phyloP scores from a whole-genome alignment of 2,888 invertebrate species.

The Nephrocerus scutellatus region DNA sequence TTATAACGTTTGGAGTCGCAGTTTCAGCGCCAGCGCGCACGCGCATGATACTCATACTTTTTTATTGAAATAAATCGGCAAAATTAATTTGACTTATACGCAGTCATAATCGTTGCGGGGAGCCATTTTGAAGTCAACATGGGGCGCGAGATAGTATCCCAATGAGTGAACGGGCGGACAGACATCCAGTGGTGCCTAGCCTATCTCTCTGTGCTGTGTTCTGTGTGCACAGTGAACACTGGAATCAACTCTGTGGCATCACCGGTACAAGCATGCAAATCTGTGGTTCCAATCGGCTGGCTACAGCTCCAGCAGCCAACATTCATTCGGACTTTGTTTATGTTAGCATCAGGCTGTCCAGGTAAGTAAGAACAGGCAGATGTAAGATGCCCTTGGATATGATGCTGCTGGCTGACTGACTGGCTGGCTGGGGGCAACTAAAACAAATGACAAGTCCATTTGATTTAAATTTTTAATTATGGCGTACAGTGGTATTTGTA shows the following conservation, averaged over 20 bases:
- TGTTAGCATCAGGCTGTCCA: constrained; percentile 21
- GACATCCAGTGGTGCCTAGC: too few species aligned
- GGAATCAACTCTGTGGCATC: constrained; percentile 14
- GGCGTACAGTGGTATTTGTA: constrained; percentile 30
- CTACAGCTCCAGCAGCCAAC: too few species aligned
- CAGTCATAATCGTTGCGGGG: constrained; percentile 34
- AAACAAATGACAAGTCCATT: constrained; percentile 32
- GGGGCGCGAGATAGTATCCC: constrained; percentile 23
- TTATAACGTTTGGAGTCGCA: too few species aligned
- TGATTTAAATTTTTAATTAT: constrained; percentile 33
- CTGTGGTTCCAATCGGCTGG: constrained; percentile 21
- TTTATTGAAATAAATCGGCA: constrained; percentile 34
- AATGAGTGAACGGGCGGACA: too few species aligned
- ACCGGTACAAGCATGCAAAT: constrained; percentile 23
- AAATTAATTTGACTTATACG: constrained; percentile 34
- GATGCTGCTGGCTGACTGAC: too few species aligned
- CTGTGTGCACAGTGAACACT: too few species aligned
- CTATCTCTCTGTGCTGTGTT: too few species aligned
- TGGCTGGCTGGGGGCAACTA: too few species aligned
- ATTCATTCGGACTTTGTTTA: constrained; percentile 19
- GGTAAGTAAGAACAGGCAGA: too few species aligned
- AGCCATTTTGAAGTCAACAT: constrained; percentile 24
- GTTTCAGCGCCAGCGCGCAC: too few species aligned
- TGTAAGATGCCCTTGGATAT: too few species aligned
- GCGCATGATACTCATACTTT: too few species aligned